These are phyloP conservation scores for Drymodes brunneopygia DNA, from an alignment of 2,113 vertebrate species.

Conservation along the genomic window DNA sequence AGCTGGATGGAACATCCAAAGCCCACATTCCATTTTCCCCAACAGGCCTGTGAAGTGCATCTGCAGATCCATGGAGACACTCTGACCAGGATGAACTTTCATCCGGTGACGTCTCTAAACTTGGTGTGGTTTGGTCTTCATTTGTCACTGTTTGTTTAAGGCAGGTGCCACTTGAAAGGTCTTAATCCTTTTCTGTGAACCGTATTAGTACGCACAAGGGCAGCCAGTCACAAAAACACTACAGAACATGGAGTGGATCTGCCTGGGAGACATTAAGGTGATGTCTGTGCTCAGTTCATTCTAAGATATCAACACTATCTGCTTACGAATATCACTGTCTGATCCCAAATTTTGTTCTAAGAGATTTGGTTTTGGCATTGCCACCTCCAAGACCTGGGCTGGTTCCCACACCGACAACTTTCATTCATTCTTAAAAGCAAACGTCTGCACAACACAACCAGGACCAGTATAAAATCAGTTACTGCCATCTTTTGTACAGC, in stretches of 20 bases:
- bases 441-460: neutral
- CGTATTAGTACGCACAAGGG: accelerated
- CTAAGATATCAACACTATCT: neutral
- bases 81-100: neutral
- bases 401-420: neutral
- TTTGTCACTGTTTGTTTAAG: neutral
- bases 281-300: neutral
- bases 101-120: neutral
- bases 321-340: neutral
- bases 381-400: neutral
- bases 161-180: neutral
- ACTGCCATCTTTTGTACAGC: neutral
- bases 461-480: neutral
- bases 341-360: neutral
- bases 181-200: neutral
- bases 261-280: neutral
- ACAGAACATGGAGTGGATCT: neutral
- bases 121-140: neutral
- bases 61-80: neutral
- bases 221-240: neutral
- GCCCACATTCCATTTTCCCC: neutral
- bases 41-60: neutral
- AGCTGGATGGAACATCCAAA: neutral
- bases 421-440: neutral
- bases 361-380: neutral